These are phyloP conservation scores for Mercenaria mercenaria DNA, from an alignment of 1,140 invertebrate genomes.

Conservation along the genomic window DNA sequence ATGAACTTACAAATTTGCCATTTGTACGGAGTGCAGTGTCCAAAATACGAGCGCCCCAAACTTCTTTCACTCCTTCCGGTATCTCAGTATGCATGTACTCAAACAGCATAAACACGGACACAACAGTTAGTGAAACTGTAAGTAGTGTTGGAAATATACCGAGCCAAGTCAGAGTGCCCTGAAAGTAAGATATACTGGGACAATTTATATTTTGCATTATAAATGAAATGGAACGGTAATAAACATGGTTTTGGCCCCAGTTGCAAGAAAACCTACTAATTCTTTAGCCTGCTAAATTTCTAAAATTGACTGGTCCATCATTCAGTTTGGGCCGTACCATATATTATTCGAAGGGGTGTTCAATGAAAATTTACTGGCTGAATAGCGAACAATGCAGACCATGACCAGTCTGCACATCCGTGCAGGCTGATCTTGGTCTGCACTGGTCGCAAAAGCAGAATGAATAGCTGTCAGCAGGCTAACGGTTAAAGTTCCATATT, in stretches of 20 bases:
- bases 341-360: no score
- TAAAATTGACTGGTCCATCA: no score
- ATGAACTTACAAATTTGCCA: conserved; percentile 68
- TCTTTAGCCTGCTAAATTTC: no score
- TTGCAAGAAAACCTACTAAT: no score
- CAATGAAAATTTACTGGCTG: no score
- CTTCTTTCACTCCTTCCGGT: conserved; percentile 73
- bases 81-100: conserved; percentile 75
- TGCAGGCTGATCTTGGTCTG: no score
- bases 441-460: no score
- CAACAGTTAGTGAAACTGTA: conserved; percentile 49
- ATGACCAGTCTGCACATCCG: no score
- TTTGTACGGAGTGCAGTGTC: conserved; percentile 72
- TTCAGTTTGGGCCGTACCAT: no score
- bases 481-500: not conserved
- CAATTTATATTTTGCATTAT: not conserved
- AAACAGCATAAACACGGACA: conserved; percentile 68
- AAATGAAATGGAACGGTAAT: not conserved
- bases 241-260: not conserved
- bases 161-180: conserved; percentile 7
- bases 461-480: not conserved
- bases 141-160: conserved; percentile 48
- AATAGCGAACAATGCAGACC: no score
- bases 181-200: not conserved
- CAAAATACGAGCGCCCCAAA: conserved; percentile 73